phyloP scores from a whole-genome alignment of 2,113 vertebrate genomes.

The Sialia sialis region DNA sequence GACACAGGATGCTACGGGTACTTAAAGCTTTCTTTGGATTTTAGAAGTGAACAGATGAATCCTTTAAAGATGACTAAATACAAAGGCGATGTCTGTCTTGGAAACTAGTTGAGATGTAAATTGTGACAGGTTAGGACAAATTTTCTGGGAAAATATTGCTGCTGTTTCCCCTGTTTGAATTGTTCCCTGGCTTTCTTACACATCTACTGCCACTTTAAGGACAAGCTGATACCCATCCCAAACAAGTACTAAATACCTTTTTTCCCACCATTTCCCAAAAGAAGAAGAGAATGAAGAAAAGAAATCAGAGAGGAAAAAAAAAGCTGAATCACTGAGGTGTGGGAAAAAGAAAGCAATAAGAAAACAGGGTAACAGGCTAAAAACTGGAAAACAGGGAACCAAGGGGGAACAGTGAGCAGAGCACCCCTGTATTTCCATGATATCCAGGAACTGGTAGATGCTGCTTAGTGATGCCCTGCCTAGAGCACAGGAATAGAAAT shows the following conservation, averaged over 20 bases:
- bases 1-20: neutral
- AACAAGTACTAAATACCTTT: neutral
- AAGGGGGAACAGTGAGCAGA: neutral
- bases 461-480: neutral
- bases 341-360: neutral
- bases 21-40: neutral
- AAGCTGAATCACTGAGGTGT: accelerated
- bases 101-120: neutral
- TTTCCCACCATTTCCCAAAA: neutral
- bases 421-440: neutral
- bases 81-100: neutral
- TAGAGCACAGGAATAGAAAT: neutral
- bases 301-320: neutral
- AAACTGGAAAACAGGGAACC: neutral
- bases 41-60: neutral
- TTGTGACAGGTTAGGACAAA: neutral
- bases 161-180: neutral
- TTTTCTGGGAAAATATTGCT: neutral
- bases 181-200: neutral
- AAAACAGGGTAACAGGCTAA: neutral
- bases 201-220: neutral
- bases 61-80: neutral
- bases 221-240: neutral
- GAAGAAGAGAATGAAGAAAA: neutral
- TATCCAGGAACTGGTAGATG: neutral